Evolutionary conservation across 2,797 vertebrate species (phyloP), one percentile per base, ranked within the genome.

Genomic region (Eutrigla gurnardus): DNA sequence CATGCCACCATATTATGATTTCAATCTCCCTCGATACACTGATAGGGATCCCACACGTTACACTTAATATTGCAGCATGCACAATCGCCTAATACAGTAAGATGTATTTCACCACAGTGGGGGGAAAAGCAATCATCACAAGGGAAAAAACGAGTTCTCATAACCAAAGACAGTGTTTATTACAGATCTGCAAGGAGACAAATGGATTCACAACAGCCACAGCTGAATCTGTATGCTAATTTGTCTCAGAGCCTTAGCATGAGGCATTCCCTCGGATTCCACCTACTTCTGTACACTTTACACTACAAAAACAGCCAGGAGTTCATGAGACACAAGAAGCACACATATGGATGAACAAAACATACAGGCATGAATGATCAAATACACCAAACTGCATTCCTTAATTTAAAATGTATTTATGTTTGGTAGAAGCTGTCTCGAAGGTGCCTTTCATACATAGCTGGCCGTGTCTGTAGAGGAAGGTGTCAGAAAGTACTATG

Each of bases 111-210:
- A 36, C 55, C 46, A 73, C 43, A 72, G 40, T 36, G 10, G 54
- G 53, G 35, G 6, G 15, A 46, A 81, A 78, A 81, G 57, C 74
- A 74, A 83, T 88, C 70, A 70, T 87, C 80, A 71, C 72, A 83
- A 47, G 54, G 50, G 35, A 54, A 67, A 65, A 70, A 73, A 65
- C 13, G 46, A 49, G 55, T 74, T 80, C 58, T 84, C 73, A 71
- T 78, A 80, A 84, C 62, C 70, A 81, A 73, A 78, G 72, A 81
- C 33, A 68, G 78, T 89, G 88, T 85, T 88, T 86, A 86, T 86
- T 79, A 83, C 54, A 80, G 73, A 80, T 83, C 66, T 68, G 75
- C 61, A 18, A 33, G 55, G 64, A 64, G 78, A 58, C 49, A 84
- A 87, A 77, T 73, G 65, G 70, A 85, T 90, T 90, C 78, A 62